Percentiles rank a stretch among this genome's conserved stretches.
phyloP scores from a whole-genome alignment of 2,797 vertebrate species.

The Kryptolebias ocellatus region DNA sequence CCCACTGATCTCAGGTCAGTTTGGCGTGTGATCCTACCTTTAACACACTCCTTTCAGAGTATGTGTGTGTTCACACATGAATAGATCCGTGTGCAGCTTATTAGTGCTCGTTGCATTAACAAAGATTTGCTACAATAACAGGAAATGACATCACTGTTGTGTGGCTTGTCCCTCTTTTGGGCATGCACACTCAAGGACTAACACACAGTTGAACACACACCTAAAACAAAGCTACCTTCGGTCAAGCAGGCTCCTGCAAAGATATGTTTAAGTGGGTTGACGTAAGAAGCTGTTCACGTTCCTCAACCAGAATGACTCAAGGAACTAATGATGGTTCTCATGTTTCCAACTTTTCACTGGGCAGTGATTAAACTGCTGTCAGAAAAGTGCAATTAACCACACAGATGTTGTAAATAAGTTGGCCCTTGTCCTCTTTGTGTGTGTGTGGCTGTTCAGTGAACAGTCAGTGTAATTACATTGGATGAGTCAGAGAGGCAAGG shows the following conservation, averaged over 20 bases:
- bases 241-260: conserved; percentile 49
- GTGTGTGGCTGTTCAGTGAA: conserved; percentile 31
- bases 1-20: not conserved
- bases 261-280: not conserved
- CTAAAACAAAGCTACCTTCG: conserved; percentile 19
- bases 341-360: conserved; percentile 18
- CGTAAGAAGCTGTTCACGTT: not conserved
- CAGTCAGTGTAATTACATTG: conserved; percentile 58
- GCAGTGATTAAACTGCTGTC: conserved; percentile 6
- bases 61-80: not conserved
- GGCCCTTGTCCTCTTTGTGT: conserved; percentile 4
- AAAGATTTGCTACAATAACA: conserved; percentile 67
- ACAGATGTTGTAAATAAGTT: conserved; percentile 42
- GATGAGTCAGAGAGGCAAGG: conserved; percentile 61
- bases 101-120: conserved; percentile 19
- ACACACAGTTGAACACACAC: conserved; percentile 14
- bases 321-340: conserved; percentile 15
- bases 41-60: conserved; percentile 11
- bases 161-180: conserved; percentile 48
- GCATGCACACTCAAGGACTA: conserved; percentile 27
- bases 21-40: not conserved
- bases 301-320: conserved; percentile 13
- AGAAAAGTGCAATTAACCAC: conserved; percentile 29
- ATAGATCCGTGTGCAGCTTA: conserved; percentile 1
- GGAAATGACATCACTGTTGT: conserved; percentile 71